Conservation (phyloP, 2,888 invertebrate species). For the Zeuzera pyrina region DNA sequence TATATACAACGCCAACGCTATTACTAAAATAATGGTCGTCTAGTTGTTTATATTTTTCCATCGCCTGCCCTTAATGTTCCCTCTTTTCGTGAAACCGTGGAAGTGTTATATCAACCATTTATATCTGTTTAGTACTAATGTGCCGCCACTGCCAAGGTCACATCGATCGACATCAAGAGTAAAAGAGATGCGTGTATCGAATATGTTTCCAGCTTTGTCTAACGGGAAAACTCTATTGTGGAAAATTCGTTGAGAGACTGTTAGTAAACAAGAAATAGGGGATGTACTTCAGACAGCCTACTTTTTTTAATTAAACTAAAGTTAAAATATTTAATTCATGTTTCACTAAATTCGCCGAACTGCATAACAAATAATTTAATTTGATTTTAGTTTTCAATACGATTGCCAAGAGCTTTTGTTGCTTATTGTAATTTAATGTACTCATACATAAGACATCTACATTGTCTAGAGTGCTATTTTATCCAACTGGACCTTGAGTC, state of each 20-base stretch:
- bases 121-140: conserved; percentile 16
- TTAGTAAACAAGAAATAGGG: conserved; percentile 36
- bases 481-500: too few species aligned
- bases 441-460: too few species aligned
- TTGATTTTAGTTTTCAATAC: too few species aligned
- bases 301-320: background rate
- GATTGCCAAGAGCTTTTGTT: too few species aligned
- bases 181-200: conserved; percentile 26
- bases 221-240: conserved; percentile 10
- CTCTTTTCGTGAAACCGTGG: too few species aligned
- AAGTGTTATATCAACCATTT: too few species aligned
- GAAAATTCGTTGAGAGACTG: conserved; percentile 23
- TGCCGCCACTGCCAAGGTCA: conserved; percentile 57
- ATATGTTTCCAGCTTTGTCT: conserved; percentile 21
- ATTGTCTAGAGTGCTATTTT: too few species aligned
- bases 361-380: background rate
- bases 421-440: too few species aligned
- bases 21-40: too few species aligned
- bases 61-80: too few species aligned
- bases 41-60: too few species aligned
- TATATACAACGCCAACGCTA: too few species aligned
- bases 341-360: background rate
- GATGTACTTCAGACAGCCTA: background rate
- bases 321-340: background rate
- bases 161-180: conserved; percentile 41